These are phyloP conservation scores for Oscheius myriophilus DNA, from an alignment of 2,888 invertebrate species.

Conservation along the genomic window DNA sequence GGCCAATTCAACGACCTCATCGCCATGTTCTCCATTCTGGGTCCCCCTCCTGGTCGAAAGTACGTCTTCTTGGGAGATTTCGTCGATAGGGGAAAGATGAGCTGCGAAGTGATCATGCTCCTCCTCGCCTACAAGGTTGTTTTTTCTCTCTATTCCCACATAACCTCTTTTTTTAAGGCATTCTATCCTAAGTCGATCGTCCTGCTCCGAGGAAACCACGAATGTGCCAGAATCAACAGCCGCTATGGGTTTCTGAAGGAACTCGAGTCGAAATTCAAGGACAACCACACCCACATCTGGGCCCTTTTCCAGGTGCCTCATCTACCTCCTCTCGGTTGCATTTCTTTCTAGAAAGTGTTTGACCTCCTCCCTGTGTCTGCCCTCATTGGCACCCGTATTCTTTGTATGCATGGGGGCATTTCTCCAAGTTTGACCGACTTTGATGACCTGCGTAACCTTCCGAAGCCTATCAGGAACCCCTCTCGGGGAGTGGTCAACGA, in stretches of 20 bases:
- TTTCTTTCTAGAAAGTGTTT: slow-evolving; percentile 47
- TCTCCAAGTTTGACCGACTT: slow-evolving; percentile 49
- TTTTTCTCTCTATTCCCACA: neutral
- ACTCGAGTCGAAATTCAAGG: slow-evolving; percentile 34
- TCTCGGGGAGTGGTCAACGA: slow-evolving; percentile 57
- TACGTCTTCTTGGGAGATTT: slow-evolving; percentile 58
- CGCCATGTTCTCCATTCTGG: slow-evolving; percentile 57
- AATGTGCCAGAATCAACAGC: slow-evolving; percentile 56
- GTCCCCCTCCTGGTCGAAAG: slow-evolving; percentile 47
- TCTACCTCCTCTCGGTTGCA: slow-evolving; percentile 2
- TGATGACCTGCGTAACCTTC: slow-evolving; percentile 38
- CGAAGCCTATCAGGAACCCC: slow-evolving; percentile 44
- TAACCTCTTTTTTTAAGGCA: slow-evolving; percentile 27
- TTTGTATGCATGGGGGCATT: slow-evolving; percentile 60
- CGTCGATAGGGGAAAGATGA: slow-evolving; percentile 59
- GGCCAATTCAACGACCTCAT: slow-evolving; percentile 57
- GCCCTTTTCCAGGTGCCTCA: slow-evolving; percentile 53
- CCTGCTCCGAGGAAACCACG: slow-evolving; percentile 60
- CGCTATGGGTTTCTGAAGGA: slow-evolving; percentile 59
- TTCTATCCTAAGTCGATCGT: slow-evolving; percentile 49
- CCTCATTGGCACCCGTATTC: slow-evolving; percentile 47
- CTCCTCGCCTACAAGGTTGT: slow-evolving; percentile 55
- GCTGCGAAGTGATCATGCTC: slow-evolving; percentile 53
- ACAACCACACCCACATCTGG: slow-evolving; percentile 43
- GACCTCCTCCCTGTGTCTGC: slow-evolving; percentile 54